These are phyloP conservation scores for Mungos mungo DNA, from an alignment of 2,113 vertebrate genomes.

Conservation along the genomic window DNA sequence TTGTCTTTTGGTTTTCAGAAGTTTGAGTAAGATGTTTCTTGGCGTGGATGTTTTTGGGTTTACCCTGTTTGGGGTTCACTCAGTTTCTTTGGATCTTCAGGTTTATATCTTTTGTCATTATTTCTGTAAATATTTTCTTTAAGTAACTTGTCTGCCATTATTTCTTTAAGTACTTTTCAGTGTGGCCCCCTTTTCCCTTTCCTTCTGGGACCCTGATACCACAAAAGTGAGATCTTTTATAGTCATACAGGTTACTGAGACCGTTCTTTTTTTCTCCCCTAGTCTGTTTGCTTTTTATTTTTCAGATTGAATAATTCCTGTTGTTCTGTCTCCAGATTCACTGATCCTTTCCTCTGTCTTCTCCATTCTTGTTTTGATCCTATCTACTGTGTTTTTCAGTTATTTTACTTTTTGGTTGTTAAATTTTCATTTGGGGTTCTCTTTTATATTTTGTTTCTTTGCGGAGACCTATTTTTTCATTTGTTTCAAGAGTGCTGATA, in stretches of 20 bases:
- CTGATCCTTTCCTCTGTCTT: neutral
- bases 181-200: neutral
- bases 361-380: neutral
- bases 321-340: neutral
- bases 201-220: neutral
- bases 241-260: neutral
- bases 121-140: neutral
- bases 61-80: neutral
- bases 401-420: neutral
- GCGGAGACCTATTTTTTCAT: neutral
- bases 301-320: neutral
- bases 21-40: neutral
- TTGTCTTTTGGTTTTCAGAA: neutral
- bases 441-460: neutral
- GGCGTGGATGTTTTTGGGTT: neutral
- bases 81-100: neutral
- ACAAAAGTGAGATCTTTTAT: neutral
- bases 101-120: neutral
- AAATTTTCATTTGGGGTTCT: neutral
- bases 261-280: neutral
- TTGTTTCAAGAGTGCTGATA: neutral
- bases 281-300: neutral
- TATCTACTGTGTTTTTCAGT: neutral
- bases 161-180: neutral
- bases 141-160: neutral